These are phyloP conservation scores for Abscondita cerata DNA, from an alignment of 2,888 invertebrate genomes.

Conservation along the genomic window DNA sequence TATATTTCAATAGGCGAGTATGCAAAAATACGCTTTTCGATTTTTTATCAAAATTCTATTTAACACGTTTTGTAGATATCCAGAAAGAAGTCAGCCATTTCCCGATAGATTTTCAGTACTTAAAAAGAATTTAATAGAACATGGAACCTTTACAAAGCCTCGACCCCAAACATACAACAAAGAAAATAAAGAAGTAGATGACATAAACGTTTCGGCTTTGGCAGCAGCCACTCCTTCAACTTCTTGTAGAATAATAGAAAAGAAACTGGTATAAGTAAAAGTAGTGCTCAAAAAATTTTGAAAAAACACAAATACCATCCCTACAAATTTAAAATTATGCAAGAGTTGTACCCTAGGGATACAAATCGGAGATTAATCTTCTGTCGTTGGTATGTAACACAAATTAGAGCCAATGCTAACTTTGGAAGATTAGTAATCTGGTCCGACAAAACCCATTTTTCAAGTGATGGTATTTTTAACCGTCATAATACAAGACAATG, in stretches of 20 bases:
- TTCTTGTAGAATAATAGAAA: neutral
- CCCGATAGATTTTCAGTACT: neutral
- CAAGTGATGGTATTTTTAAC: constrained; percentile 1
- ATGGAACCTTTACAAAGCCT: neutral
- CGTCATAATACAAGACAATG: neutral
- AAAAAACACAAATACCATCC: too few species aligned
- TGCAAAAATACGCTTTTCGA: too few species aligned
- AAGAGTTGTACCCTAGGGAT: neutral
- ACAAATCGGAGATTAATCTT: neutral
- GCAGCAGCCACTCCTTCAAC: neutral
- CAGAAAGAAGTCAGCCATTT: neutral
- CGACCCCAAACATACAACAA: neutral
- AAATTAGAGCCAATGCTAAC: neutral
- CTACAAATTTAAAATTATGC: neutral
- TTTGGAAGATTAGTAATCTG: neutral
- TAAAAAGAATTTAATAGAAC: neutral
- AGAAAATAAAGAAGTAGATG: neutral
- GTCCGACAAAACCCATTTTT: neutral
- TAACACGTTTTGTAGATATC: too few species aligned
- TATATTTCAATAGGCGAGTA: too few species aligned
- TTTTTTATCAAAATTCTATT: too few species aligned
- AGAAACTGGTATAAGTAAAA: too few species aligned
- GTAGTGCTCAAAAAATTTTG: too few species aligned
- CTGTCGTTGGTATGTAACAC: neutral
- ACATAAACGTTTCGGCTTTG: neutral